Percentiles rank a stretch among this genome's conserved stretches.
Conservation (phyloP, 2,888 invertebrate species). For the Thelaira solivaga region DNA sequence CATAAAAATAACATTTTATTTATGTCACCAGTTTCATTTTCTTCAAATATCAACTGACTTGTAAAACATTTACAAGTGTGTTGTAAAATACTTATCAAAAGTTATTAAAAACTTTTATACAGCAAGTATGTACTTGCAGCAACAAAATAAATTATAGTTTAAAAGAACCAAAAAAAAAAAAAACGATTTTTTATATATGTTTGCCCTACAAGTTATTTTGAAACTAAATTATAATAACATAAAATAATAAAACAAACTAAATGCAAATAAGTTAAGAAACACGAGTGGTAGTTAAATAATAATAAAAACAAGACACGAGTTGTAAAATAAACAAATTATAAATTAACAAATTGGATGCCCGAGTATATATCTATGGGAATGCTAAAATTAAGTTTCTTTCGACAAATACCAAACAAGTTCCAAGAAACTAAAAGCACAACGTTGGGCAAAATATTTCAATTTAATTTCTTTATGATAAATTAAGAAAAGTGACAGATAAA, state of each 20-base stretch:
- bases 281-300: too few relatives aligned
- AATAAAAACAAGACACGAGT: too few relatives aligned
- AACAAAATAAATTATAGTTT: slow-evolving; percentile 14
- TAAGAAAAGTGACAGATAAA: too few relatives aligned
- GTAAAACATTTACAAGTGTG: slow-evolving; percentile 59
- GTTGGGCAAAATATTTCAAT: too few relatives aligned
- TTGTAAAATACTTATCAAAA: slow-evolving; percentile 60
- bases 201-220: slow-evolving; percentile 3
- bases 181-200: neutral
- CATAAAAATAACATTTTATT: slow-evolving; percentile 44
- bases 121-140: slow-evolving; percentile 4
- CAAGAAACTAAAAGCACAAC: too few relatives aligned
- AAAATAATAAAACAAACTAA: neutral
- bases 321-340: too few relatives aligned
- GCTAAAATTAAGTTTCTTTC: too few relatives aligned
- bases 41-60: slow-evolving; percentile 51
- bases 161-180: neutral
- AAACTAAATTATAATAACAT: neutral
- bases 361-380: too few relatives aligned
- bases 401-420: too few relatives aligned
- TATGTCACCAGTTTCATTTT: slow-evolving; percentile 54
- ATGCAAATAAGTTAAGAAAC: neutral
- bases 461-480: too few relatives aligned
- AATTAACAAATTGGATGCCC: too few relatives aligned
- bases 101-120: slow-evolving; percentile 58